Conservation (phyloP, 2,797 vertebrate genomes). For the Graptemys geographica region DNA sequence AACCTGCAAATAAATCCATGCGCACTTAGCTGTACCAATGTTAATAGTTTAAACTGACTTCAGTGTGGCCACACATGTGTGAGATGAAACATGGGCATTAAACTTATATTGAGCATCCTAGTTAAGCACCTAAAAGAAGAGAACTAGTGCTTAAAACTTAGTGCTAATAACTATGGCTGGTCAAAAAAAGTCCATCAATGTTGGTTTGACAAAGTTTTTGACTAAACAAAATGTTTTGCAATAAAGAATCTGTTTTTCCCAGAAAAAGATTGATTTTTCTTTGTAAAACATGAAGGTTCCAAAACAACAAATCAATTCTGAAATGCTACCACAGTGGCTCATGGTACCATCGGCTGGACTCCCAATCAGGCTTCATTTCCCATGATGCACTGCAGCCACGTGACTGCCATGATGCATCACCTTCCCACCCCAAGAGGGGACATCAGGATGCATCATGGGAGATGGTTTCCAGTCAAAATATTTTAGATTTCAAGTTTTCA, state of each 20-base stretch:
- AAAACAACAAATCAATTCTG: not conserved
- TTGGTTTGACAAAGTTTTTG: too few relatives aligned
- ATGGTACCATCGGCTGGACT: not conserved
- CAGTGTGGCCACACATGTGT: not conserved
- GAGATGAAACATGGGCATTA: not conserved
- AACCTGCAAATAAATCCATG: not conserved
- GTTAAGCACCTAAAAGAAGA: not conserved
- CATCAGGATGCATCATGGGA: not conserved
- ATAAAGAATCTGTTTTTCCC: too few relatives aligned
- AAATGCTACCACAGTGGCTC: not conserved
- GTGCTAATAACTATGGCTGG: too few relatives aligned
- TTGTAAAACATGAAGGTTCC: too few relatives aligned
- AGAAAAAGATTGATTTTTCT: too few relatives aligned
- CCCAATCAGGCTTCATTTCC: not conserved
- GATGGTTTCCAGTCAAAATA: not conserved
- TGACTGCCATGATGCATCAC: not conserved
- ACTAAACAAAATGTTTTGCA: too few relatives aligned
- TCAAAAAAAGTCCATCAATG: too few relatives aligned
- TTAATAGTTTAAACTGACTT: not conserved
- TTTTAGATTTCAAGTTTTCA: fast-evolving
- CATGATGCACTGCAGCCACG: not conserved
- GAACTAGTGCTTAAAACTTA: too few relatives aligned
- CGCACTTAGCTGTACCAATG: too few relatives aligned
- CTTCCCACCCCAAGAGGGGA: not conserved
- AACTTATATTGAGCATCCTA: not conserved